Conservation (phyloP, 2,113 vertebrate genomes). For the Saccopteryx bilineata region DNA sequence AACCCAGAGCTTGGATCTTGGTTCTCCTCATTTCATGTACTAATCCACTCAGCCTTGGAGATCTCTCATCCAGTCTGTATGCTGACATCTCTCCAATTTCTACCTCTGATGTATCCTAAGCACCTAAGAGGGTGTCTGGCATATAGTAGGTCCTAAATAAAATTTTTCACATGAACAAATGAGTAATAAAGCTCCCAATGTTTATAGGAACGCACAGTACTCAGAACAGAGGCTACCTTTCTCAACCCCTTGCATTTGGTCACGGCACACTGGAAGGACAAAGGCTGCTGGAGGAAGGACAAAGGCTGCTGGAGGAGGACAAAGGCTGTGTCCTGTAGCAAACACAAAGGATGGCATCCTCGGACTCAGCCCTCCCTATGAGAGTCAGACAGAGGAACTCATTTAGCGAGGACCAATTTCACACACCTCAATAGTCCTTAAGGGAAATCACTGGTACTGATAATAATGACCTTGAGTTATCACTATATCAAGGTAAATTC, state of each 20-base stretch:
- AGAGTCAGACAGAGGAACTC: neutral
- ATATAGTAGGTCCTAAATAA: neutral
- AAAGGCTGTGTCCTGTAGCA: neutral
- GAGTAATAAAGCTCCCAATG: neutral
- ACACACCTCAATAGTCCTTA: neutral
- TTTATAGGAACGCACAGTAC: neutral
- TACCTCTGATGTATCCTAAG: neutral
- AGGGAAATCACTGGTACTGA: neutral
- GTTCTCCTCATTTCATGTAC: neutral
- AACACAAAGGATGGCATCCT: neutral
- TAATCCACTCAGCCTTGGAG: neutral
- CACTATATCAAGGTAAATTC: neutral
- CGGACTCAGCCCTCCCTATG: neutral
- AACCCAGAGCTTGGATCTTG: neutral
- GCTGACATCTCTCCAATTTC: neutral
- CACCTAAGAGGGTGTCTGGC: neutral
- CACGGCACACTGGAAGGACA: neutral
- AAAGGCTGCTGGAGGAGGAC: neutral
- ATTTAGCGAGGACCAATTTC: neutral
- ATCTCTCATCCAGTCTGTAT: neutral
- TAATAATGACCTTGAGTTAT: neutral
- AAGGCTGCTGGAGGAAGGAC: neutral
- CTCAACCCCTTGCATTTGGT: neutral
- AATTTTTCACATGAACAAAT: neutral
- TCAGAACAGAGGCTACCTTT: neutral